Base-by-base conservation (phyloP, 1,140 invertebrate genomes). In the Nymphalis io region DNA sequence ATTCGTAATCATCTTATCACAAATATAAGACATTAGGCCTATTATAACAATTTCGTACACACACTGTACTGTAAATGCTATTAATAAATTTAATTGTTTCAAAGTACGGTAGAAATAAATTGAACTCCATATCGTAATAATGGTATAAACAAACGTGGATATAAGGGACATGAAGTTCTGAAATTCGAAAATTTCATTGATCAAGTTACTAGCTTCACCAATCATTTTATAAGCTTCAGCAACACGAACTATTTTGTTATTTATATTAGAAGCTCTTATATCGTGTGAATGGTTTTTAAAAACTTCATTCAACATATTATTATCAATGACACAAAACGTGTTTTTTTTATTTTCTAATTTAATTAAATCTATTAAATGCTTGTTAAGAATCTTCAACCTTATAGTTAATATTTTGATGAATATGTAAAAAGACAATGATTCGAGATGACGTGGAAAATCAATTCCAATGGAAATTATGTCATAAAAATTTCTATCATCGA, bases 171-270 rank as follows among this genome's bases (percentile, higher is more conserved):
- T 79, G 33, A 85, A 81, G 6, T 84, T 80, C 68, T 81, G 77
- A 38, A 75, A 82, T 51, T 83, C 80, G 27, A 78, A 87, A 1
- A 80, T 60, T n/a, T 82, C 68, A 60, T 85, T 87, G 13, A 82
- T 72, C 15, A 80, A 63, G 13, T 11, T 53, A 27, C 76, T 78
- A 53, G 77, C 70, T 59, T 78, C 79, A 0, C 79, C 83, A 38
- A 88, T 79, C 2, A 65, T 39, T 20, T 82, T 72, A 48, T 83
- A 88, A 3, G 72, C 80, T 11, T 55, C 59, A 15, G 77, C 72
- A 20, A 88, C n/a, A 27, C 20, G 38, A 64, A 20, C 60, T 23
- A 78, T 13, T 77, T 78, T 16, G 63, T 57, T 60, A 81, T 80
- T 70, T 76, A 23, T 27, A 58, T 12, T 1, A 16, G 39, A 58